These are phyloP conservation scores for Spilogale gracilis DNA, from an alignment of 2,113 vertebrate species.

Conservation along the genomic window DNA sequence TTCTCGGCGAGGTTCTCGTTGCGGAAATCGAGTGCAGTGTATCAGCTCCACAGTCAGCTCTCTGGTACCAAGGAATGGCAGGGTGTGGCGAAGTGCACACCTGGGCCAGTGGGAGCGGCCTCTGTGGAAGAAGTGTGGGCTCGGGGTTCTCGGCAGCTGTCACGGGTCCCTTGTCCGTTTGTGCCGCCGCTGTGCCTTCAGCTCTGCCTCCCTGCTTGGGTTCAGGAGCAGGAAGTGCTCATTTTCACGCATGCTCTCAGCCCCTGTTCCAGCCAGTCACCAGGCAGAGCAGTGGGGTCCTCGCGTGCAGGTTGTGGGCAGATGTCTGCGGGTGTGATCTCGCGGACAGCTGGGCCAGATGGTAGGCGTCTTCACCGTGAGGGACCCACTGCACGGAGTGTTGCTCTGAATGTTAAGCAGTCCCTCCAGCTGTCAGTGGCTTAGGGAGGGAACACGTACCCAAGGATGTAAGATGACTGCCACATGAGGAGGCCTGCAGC, in stretches of 20 bases:
- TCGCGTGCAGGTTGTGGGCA: fast-evolving
- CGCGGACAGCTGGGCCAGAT: too few relatives aligned
- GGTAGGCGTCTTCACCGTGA: background rate
- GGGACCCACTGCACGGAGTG: background rate
- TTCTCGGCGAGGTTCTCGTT: background rate
- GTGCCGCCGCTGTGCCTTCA: fast-evolving
- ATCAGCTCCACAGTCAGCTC: background rate
- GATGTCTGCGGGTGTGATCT: fast-evolving
- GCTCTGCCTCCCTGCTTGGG: too few relatives aligned
- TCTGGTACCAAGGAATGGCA: fast-evolving
- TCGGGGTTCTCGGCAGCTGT: background rate
- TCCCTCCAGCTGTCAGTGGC: fast-evolving
- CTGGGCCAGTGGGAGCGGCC: too few relatives aligned
- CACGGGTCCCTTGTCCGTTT: fast-evolving
- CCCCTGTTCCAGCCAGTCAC: too few relatives aligned
- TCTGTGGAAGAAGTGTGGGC: background rate
- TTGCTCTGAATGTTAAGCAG: background rate
- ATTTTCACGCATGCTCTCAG: background rate
- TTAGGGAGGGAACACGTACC: background rate
- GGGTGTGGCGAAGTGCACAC: background rate
- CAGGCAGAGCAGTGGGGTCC: background rate
- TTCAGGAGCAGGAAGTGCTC: too few relatives aligned
- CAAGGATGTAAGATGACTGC: fast-evolving
- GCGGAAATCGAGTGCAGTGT: background rate
- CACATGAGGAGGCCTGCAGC: background rate